Base-by-base conservation (phyloP, 1,140 invertebrate species). In the Drosophila neocordata region DNA sequence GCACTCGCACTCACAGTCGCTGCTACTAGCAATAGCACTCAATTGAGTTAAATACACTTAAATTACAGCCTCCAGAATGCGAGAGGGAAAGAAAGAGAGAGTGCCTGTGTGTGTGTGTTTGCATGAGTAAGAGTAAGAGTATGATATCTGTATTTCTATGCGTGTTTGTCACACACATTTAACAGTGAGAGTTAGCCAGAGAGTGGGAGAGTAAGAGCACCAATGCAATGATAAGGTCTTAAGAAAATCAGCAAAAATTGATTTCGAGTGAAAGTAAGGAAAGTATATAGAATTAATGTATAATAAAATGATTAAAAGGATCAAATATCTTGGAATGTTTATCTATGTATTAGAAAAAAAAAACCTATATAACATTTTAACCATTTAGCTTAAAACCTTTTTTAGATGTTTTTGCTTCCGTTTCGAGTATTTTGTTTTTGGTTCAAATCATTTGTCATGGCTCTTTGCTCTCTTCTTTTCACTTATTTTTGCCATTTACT, bases 391-490 rank as follows among this genome's bases (percentile, higher is more conserved):
- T 24, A 24, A 24, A 24, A 4, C 22, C 22, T 4, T 2, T 24
- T 24, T 24, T 4, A 24, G 22, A n/a, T 24, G 22, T 8, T 8
- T 44, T 44, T 2, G 41, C 8, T 44, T 44, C 41, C 41, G 13
- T 41, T 7, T 12, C 2, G 9, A 2, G 11, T 12, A 12, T 35
- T 35, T 0, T 27, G 52, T 20, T 56, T 65, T 65, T 11, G 38
- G 61, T 12, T 44, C n/a, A n/a, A 55, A 65, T 61, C 48, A 52
- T 84, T 76, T 85, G 73, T 77, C 80, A 70, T 67, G 15, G 11
- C 31, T 27, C 24, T 59, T 13, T 57, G 38, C 35, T 59, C 34
- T 38, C 59, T 44, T 41, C 56, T 24, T 59, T 37, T n/a, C 69
- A 65, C 48, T 44, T 53, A 15, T 31, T 60, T 20, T 68, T n/a